Conservation (phyloP, 2,888 invertebrate genomes). For the Andrena minutula region DNA sequence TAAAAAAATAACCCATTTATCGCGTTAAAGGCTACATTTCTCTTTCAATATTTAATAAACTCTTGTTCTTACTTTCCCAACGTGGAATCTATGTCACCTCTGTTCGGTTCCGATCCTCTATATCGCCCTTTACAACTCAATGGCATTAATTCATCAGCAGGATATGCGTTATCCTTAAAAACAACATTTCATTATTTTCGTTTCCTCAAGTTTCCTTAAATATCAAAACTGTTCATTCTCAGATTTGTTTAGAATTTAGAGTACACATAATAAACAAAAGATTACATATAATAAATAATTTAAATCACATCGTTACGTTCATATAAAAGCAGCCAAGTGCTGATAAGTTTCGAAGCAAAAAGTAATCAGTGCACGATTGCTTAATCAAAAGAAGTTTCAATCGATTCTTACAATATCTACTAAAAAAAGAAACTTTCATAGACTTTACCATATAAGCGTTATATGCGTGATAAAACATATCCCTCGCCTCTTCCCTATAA, state of each 20-base stretch:
- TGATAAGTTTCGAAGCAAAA: not conserved
- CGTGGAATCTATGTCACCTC: slow-evolving; percentile 98
- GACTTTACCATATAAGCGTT: slow-evolving; percentile 93
- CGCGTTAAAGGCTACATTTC: not conserved
- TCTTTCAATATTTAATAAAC: slow-evolving; percentile 8
- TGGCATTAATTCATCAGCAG: slow-evolving; percentile 99
- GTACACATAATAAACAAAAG: not conserved
- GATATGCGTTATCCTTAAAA: slow-evolving; percentile 94
- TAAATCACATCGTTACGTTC: not conserved
- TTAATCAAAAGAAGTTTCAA: not conserved
- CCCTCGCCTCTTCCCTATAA: slow-evolving; percentile 94
- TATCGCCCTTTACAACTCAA: slow-evolving; percentile 97
- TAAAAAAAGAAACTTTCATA: slow-evolving; percentile 56
- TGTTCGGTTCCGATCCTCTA: slow-evolving; percentile 94
- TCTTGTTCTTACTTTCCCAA: slow-evolving; percentile 94
- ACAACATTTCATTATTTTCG: slow-evolving; percentile 18
- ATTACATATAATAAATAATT: not conserved
- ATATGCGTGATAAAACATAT: slow-evolving; percentile 99
- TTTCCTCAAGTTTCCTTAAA: not conserved
- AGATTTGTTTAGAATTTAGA: not conserved
- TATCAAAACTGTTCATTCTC: not conserved
- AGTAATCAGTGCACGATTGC: too few relatives aligned
- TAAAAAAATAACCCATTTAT: slow-evolving; percentile 8
- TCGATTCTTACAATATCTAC: slow-evolving; percentile 1
- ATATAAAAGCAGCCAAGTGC: not conserved